Conservation (phyloP, 2,113 vertebrate species). For the Laterallus jamaicensis region DNA sequence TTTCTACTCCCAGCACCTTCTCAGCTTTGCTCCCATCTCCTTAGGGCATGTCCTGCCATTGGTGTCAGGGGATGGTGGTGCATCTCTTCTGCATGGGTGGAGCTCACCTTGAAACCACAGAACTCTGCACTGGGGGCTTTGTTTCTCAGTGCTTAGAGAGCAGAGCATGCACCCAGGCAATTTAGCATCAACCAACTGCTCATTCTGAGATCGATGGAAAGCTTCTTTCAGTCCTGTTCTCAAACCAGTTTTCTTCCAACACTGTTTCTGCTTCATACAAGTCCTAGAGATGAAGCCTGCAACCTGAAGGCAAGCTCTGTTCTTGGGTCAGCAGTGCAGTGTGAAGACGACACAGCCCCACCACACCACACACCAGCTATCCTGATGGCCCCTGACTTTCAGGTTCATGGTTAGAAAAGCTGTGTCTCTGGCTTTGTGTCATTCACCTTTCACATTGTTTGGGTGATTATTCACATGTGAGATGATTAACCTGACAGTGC, state of each 20-base stretch:
- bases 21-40: neutral
- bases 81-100: neutral
- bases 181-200: neutral
- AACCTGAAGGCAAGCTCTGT: neutral
- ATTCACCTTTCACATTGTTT: neutral
- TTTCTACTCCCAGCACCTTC: neutral
- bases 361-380: too few relatives aligned
- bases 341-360: accelerated
- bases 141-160: neutral
- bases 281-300: neutral
- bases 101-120: neutral
- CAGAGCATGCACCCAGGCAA: neutral
- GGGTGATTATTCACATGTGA: accelerated
- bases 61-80: neutral
- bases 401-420: neutral
- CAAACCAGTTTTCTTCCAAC: neutral
- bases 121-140: neutral
- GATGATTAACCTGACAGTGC: neutral
- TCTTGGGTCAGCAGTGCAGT: neutral
- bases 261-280: neutral
- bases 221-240: neutral
- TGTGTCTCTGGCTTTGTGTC: neutral
- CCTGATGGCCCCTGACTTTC: neutral
- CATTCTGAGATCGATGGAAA: neutral
- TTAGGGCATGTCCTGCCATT: neutral